These are phyloP conservation scores for Hoplostethus atlanticus DNA, from an alignment of 2,797 vertebrate species.

Conservation along the genomic window DNA sequence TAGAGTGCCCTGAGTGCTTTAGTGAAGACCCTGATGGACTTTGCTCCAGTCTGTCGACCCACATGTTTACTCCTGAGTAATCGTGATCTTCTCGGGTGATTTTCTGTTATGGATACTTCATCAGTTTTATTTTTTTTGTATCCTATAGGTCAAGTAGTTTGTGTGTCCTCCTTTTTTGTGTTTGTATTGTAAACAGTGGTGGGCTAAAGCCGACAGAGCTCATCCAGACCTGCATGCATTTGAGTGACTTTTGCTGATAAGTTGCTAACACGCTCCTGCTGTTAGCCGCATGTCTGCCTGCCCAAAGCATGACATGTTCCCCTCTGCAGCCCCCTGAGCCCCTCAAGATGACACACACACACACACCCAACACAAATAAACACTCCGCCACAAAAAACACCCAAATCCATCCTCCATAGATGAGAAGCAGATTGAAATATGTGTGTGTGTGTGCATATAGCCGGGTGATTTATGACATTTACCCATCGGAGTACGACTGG, in stretches of 20 bases:
- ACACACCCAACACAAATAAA: constrained; percentile 33
- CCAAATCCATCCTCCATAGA: constrained; percentile 22
- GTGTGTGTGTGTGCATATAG: constrained; percentile 1
- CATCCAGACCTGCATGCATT: background rate
- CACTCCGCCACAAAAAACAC: constrained; percentile 11
- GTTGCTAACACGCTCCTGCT: constrained; percentile 21
- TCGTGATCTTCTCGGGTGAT: background rate
- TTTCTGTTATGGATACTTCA: background rate
- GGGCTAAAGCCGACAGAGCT: background rate
- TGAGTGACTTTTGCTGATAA: constrained; percentile 1
- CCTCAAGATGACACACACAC: background rate
- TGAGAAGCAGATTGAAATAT: background rate
- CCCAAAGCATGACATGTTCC: constrained; percentile 12
- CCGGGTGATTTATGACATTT: background rate
- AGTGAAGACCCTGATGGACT: constrained; percentile 33
- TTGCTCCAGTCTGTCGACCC: constrained; percentile 7
- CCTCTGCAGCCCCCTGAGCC: background rate
- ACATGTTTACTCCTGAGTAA: constrained; percentile 28
- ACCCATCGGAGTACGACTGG: background rate
- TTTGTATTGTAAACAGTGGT: background rate
- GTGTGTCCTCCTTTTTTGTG: background rate
- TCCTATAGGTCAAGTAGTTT: background rate
- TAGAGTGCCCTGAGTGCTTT: constrained; percentile 19
- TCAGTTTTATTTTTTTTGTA: background rate
- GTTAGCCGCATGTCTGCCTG: constrained; percentile 3